These are phyloP conservation scores for Lepus americanus DNA, from an alignment of 2,113 vertebrate genomes.

Conservation along the genomic window DNA sequence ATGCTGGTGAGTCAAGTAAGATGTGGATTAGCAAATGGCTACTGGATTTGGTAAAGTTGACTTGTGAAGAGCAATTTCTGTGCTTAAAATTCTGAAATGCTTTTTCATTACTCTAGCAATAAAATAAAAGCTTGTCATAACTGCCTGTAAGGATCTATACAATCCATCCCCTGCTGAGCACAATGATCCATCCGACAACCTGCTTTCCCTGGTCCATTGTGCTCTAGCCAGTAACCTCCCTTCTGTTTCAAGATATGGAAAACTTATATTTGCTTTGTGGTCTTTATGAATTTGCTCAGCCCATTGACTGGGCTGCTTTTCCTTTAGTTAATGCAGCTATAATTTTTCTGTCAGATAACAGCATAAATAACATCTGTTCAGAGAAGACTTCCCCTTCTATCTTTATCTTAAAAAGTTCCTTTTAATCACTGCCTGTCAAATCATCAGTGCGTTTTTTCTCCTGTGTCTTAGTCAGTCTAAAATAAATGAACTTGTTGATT, in stretches of 20 bases:
- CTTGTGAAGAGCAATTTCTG: neutral
- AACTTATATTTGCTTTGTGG: neutral
- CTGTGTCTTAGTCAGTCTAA: neutral
- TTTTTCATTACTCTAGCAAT: neutral
- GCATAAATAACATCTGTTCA: neutral
- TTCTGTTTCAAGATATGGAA: neutral
- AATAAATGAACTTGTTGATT: neutral
- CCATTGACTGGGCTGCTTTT: neutral
- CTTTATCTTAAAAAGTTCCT: neutral
- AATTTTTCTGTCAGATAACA: neutral
- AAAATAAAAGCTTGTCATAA: neutral
- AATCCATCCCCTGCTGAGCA: neutral
- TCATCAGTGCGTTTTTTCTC: neutral
- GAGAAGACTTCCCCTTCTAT: neutral
- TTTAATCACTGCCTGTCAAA: neutral
- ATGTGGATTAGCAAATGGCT: neutral
- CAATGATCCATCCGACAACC: fast-evolving
- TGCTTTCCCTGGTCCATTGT: neutral
- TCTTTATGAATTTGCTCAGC: neutral
- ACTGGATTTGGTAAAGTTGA: neutral
- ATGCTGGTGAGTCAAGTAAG: neutral
- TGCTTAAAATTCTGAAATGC: neutral
- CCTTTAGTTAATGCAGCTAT: neutral
- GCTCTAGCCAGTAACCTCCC: neutral
- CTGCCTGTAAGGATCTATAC: neutral